phyloP scores from a whole-genome alignment of 2,888 invertebrate species.

The Geophilus truncorum region DNA sequence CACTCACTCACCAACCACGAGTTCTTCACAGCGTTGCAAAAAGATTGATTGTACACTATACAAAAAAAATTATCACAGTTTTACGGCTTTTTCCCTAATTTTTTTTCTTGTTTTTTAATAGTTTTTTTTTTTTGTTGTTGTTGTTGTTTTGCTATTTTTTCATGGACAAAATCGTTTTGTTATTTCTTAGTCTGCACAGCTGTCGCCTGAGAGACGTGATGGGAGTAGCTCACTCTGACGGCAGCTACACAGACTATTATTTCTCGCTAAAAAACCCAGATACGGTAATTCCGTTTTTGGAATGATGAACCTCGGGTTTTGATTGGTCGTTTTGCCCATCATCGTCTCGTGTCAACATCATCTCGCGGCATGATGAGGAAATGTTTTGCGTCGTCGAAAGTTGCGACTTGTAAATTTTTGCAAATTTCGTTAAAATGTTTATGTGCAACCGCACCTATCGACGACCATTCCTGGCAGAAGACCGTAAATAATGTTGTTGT shows the following conservation, averaged over 20 bases:
- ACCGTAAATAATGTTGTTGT: slow-evolving; percentile 81
- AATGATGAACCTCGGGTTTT: no score
- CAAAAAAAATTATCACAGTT: slow-evolving; percentile 17
- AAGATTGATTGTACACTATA: slow-evolving; percentile 9
- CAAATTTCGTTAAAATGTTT: slow-evolving; percentile 43
- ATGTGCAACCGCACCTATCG: slow-evolving; percentile 87
- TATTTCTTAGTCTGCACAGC: not conserved
- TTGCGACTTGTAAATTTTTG: no score
- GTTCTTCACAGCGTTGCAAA: not conserved
- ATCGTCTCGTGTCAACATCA: no score
- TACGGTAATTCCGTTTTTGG: no score
- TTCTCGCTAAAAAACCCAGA: no score
- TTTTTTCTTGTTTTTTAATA: not conserved
- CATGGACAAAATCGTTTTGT: not conserved
- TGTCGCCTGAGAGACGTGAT: no score
- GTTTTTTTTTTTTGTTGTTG: no score
- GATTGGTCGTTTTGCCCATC: no score
- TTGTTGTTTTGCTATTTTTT: not conserved
- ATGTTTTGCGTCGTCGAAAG: not conserved
- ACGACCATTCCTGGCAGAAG: slow-evolving; percentile 91
- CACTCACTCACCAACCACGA: not conserved
- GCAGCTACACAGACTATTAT: no score
- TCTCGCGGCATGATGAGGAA: not conserved
- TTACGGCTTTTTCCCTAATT: not conserved
- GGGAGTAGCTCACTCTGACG: no score